phyloP scores from a whole-genome alignment of 2,797 vertebrate species.

The Saguinus oedipus region DNA sequence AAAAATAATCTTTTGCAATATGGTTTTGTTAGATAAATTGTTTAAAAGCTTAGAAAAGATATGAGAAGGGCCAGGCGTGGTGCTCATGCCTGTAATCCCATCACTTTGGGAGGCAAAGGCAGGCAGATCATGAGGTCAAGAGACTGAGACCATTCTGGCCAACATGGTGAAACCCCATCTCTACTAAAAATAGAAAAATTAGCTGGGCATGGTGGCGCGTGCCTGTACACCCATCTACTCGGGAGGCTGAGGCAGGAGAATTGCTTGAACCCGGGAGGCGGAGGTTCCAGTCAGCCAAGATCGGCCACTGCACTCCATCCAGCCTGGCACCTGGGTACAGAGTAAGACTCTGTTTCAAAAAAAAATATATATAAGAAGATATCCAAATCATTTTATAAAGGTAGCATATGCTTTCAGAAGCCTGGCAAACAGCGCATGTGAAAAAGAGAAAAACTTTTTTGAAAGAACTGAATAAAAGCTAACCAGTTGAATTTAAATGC shows the following conservation, averaged over 20 bases:
- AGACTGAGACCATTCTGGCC: too few relatives aligned
- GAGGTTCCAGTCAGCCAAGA: too few relatives aligned
- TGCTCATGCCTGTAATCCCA: too few relatives aligned
- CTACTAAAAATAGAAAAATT: too few relatives aligned
- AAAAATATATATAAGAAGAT: not conserved
- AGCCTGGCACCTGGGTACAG: rapidly evolving
- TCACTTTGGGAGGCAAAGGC: too few relatives aligned
- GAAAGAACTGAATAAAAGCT: slow-evolving; percentile 1
- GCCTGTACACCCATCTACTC: too few relatives aligned
- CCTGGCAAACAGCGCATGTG: not conserved
- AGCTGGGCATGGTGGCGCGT: rapidly evolving
- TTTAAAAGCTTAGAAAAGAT: slow-evolving; percentile 3
- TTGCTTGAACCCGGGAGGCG: too few relatives aligned
- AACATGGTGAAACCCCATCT: too few relatives aligned
- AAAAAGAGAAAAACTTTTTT: not conserved
- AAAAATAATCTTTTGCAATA: not conserved
- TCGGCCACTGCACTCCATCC: too few relatives aligned
- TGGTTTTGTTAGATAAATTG: not conserved
- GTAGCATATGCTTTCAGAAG: not conserved
- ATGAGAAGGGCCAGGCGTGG: rapidly evolving
- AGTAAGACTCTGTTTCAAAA: too few relatives aligned
- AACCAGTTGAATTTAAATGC: slow-evolving; percentile 6
- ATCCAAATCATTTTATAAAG: slow-evolving; percentile 2
- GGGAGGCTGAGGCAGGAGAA: too few relatives aligned
- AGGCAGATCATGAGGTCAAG: rapidly evolving